Percentiles rank a stretch among this genome's conserved stretches.
phyloP scores from a whole-genome alignment of 2,888 invertebrate genomes.

The Brenthis ino region DNA sequence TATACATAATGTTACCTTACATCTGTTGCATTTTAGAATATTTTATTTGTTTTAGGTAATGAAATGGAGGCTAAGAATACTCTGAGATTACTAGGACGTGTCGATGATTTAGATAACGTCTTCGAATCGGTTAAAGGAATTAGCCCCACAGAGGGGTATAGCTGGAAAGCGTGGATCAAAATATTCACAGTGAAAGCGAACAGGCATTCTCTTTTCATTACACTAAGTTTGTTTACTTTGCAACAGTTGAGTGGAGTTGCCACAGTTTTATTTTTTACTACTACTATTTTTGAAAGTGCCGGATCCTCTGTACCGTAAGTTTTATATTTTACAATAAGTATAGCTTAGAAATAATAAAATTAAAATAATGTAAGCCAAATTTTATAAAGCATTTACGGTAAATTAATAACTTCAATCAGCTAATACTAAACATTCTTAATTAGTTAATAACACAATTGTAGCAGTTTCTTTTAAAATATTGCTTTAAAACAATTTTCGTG shows the following conservation, averaged over 20 bases:
- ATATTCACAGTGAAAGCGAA: conserved; percentile 55
- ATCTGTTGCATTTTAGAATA: background rate
- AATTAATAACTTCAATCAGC: too few species aligned
- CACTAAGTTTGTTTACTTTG: conserved; percentile 47
- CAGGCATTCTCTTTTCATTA: conserved; percentile 51
- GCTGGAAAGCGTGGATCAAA: conserved; percentile 53
- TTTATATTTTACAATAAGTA: background rate
- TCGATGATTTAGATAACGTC: conserved; percentile 50
- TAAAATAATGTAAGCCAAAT: too few species aligned
- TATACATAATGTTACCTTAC: too few species aligned
- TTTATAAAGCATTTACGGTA: too few species aligned
- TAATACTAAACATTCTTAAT: too few species aligned
- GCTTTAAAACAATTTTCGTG: too few species aligned
- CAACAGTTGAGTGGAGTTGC: conserved; percentile 52
- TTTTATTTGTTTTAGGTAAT: conserved; percentile 44
- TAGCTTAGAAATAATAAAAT: too few species aligned
- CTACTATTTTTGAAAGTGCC: conserved; percentile 52
- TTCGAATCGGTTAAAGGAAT: conserved; percentile 51
- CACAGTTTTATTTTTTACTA: conserved; percentile 53
- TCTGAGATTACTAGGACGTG: conserved; percentile 47
- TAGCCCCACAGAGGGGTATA: conserved; percentile 45
- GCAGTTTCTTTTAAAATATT: too few species aligned
- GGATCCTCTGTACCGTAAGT: conserved; percentile 49
- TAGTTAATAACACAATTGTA: too few species aligned
- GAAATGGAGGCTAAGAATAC: conserved; percentile 51